A percentile compares a stretch with the other conserved stretches of the same genome.
Evolutionary conservation across 2,113 vertebrate species (phyloP).

Genomic region (Bubalus kerabau): DNA sequence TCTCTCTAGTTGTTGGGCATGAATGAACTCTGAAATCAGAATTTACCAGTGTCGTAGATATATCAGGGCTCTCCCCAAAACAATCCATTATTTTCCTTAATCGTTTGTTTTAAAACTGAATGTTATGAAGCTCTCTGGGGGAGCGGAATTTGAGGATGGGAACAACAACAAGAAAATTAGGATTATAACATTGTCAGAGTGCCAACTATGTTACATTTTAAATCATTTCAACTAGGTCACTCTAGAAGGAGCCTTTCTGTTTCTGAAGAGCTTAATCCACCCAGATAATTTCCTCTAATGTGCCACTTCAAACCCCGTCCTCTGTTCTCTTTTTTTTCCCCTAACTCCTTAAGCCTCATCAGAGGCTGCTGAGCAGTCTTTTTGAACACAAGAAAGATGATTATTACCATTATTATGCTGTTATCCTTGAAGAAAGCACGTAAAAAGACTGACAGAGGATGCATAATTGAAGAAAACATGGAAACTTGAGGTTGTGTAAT

Average conservation of each 20-base stretch:
- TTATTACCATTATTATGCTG: conserved; percentile 61
- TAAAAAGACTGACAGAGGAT: conserved; percentile 47
- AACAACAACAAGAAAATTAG: background rate
- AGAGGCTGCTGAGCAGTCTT: conserved; percentile 53
- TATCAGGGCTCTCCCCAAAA: background rate
- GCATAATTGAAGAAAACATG: conserved; percentile 59
- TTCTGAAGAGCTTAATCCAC: conserved; percentile 23
- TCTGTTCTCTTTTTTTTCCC: background rate
- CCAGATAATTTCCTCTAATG: conserved; percentile 61
- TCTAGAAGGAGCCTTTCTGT: conserved; percentile 14
- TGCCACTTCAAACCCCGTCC: conserved; percentile 13
- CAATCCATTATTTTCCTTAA: background rate
- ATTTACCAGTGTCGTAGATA: background rate
- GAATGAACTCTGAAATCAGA: background rate
- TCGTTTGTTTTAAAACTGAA: background rate
- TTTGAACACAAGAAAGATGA: conserved; percentile 49
- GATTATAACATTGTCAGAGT: background rate
- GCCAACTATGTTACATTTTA: background rate
- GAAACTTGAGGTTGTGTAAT: conserved; percentile 26
- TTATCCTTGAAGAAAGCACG: conserved; percentile 57
- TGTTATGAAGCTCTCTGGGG: background rate
- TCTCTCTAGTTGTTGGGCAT: background rate
- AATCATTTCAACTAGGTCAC: conserved; percentile 32
- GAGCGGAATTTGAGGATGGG: background rate
- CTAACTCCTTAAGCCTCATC: conserved; percentile 43